These are phyloP conservation scores for Threskiornis aethiopicus DNA, from an alignment of 2,797 vertebrate genomes.

Conservation along the genomic window DNA sequence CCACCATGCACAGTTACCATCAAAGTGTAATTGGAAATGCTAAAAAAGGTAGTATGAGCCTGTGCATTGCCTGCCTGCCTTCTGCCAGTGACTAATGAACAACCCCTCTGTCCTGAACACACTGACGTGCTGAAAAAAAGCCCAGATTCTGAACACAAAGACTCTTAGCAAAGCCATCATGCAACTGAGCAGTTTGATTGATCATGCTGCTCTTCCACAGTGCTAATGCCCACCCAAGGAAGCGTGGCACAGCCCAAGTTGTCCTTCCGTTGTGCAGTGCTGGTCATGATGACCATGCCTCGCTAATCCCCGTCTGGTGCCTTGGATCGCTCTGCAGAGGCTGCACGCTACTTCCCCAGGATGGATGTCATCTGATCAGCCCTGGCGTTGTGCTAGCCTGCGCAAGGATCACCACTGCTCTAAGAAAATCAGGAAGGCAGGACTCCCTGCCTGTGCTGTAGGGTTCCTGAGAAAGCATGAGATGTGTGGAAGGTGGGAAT, in stretches of 20 bases:
- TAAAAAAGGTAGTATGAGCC: background rate
- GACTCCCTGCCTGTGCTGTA: too few species aligned
- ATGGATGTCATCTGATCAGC: background rate
- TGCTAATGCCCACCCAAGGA: rapidly evolving
- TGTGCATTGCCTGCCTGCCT: background rate
- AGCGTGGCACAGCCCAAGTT: rapidly evolving
- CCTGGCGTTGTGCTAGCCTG: too few species aligned
- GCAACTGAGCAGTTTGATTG: background rate
- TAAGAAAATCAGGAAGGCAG: background rate
- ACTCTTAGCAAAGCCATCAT: rapidly evolving
- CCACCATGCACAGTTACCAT: background rate
- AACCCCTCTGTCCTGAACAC: background rate
- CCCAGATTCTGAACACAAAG: background rate
- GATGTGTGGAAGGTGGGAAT: background rate
- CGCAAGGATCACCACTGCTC: background rate
- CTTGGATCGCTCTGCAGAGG: background rate
- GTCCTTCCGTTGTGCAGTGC: background rate
- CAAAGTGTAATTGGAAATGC: background rate
- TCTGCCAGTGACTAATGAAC: background rate
- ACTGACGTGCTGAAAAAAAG: background rate
- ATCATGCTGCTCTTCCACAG: rapidly evolving
- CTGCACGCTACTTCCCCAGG: rapidly evolving
- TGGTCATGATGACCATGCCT: rapidly evolving
- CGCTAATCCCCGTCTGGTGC: rapidly evolving
- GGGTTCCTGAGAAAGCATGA: background rate